Base-by-base conservation (phyloP, 2,888 invertebrate genomes). In the Hecatera dysodea region DNA sequence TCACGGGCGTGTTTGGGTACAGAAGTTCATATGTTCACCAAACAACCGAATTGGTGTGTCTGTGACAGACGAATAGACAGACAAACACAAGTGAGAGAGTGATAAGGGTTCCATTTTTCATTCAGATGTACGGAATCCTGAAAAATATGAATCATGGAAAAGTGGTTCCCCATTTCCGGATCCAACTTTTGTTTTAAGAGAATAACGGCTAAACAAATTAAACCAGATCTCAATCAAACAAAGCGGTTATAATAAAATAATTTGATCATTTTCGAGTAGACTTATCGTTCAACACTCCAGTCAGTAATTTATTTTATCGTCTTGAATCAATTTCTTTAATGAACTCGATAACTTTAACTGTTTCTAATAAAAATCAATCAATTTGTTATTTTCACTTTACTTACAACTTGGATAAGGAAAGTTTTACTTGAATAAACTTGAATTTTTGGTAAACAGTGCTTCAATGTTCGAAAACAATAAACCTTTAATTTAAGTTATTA, bases 301-400 rank as follows among this genome's bases (percentile, higher is more conserved):
- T 57, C 27, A 44, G 64, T 61, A 72, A 80, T 74, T 81, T 61
- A 80, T 67, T 76, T 56, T 36, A 68, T 66, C 59, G 71, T 52
- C 66, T 60, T 44, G 29, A 71, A 77, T 64, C 63, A 80, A 74
- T 72, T 70, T 77, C 73, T 62, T 73, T 46, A 65, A 80, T 67
- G 55, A 82, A 77, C 71, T 67, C 56, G 61, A 77, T 74, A 79
- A 82, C 76, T 83, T 83, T 33, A 59, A 29, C 70, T 69, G 60
- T 65, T 60, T 36, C 55, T 70, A 81, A 77, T 82, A 78, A 83
- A 69, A 69, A 60, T 69, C 73, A 74, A 82, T 82, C 71, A 73
- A 60, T 48, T 74, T 48, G 27, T 9, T 80, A 64, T 75, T 61
- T 63, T 56, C 33, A 11, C 17, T 65, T 17, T 44, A 59, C 48